Evolutionary conservation across 2,113 vertebrate species (phyloP), one percentile per base, ranked within the genome.

Genomic region (Phoenicopterus ruber): DNA sequence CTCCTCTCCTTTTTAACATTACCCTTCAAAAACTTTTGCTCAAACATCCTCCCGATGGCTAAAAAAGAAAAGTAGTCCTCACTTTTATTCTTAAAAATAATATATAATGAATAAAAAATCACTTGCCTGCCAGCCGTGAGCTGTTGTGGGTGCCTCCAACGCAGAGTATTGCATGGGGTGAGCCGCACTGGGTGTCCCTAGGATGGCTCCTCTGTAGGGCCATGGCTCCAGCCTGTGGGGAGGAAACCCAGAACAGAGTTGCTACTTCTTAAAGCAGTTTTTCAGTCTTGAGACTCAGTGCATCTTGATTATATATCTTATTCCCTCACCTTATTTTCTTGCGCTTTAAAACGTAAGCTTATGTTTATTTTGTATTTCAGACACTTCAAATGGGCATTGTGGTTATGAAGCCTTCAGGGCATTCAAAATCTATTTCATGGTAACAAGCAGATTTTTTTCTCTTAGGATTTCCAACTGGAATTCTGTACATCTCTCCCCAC

Each of bases 371-470:
- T 91, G 74, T 86, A 67, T 77, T 93, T 96, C 83, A 65, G 47
- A 29, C 29, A 55, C 82, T 96, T 54, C 71, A 93, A 93, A 77
- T 34, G 62, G 80, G 54, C 89, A 83, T 91, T 96, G 89, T 50
- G 21, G 71, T 88, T 96, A 96, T 90, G 90, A 77, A 77, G 76
- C 92, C 95, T 96, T 92, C 70, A 74, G 94, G 89, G 94, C 85
- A 96, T 94, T 95, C 89, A 92, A 76, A 94, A 90, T 96, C 92
- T 91, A 73, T 96, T 96, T 96, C 92, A 92, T 31, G 24, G 29
- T 95, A 93, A 96, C 82, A 77, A 91, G 94, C 52, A 88, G 88
- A 72, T 49, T 92, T 57, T 76, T 86, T 93, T 96, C n/a, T 72
- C 85, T 97, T 89, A 59, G 78, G 93, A 94, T 92, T 96, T 95